These are phyloP conservation scores for Heterotis niloticus DNA, from an alignment of 2,113 vertebrate species.

Conservation along the genomic window DNA sequence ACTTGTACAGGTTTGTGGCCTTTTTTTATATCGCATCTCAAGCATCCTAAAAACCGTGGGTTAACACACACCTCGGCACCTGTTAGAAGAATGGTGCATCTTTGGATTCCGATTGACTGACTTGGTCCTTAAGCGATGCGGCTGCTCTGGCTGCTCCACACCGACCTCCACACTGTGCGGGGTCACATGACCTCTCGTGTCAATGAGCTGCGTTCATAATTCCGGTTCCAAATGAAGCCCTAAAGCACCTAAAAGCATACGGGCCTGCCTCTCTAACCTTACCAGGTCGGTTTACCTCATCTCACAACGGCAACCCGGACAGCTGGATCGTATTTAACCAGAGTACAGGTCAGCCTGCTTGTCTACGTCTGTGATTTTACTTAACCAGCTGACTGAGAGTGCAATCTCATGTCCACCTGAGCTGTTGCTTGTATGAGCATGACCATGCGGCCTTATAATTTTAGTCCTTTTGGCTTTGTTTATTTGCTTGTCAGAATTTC, in stretches of 20 bases:
- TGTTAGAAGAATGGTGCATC: not conserved
- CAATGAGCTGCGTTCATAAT: no score
- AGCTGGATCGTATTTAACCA: not conserved
- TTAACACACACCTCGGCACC: not conserved
- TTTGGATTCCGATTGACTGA: not conserved
- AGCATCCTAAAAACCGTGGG: no score
- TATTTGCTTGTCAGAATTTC: no score
- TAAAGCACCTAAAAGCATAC: no score
- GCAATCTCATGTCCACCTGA: not conserved
- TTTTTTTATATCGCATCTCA: not conserved
- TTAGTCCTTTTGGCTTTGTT: no score
- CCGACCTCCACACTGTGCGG: not conserved
- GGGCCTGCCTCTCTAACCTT: no score
- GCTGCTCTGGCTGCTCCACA: not conserved
- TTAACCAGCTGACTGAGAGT: not conserved
- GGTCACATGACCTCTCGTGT: not conserved
- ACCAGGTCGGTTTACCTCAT: no score
- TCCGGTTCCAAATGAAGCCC: no score
- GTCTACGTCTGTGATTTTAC: not conserved
- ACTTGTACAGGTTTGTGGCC: constrained; percentile 31
- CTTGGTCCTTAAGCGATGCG: not conserved
- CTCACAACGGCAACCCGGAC: not conserved
- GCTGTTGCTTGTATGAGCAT: not conserved
- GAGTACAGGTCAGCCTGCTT: not conserved
- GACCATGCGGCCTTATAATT: constrained; percentile 17